Evolutionary conservation across 1,140 invertebrate genomes (phyloP).

Genomic region (Apis cerana): DNA sequence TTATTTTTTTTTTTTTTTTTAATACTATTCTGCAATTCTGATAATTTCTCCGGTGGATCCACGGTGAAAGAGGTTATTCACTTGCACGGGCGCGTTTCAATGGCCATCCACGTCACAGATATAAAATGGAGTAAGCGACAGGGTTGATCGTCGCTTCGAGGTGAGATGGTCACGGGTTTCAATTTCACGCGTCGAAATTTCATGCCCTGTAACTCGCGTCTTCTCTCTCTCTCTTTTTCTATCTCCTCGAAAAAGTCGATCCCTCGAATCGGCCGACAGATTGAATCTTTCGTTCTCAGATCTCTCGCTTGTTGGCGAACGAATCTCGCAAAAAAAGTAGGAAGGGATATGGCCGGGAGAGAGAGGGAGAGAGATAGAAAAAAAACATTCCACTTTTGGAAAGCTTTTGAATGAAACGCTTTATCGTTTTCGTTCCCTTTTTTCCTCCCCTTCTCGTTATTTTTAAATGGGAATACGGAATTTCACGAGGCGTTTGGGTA

Average conservation of each 20-base stretch:
- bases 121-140: conserved; percentile 15
- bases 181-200: conserved; percentile 40
- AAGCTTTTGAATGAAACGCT: background rate
- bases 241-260: conserved; percentile 6
- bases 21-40: background rate
- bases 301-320: conserved; percentile 2
- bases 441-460: background rate
- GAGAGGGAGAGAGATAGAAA: too few species aligned
- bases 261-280: background rate
- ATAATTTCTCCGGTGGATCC: conserved; percentile 33
- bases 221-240: background rate
- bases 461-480: background rate
- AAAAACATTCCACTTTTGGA: background rate
- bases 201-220: background rate
- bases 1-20: too few species aligned
- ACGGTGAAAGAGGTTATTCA: background rate
- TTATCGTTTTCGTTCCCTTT: background rate
- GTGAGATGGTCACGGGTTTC: conserved; percentile 22
- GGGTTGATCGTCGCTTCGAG: conserved; percentile 21
- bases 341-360: background rate
- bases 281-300: conserved; percentile 26
- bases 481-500: background rate
- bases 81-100: background rate
- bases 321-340: background rate
- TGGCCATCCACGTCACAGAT: background rate